Percentiles rank a stretch among this genome's conserved stretches.
Conservation (phyloP, 2,888 invertebrate genomes). For the Drosophila nigricruria region DNA sequence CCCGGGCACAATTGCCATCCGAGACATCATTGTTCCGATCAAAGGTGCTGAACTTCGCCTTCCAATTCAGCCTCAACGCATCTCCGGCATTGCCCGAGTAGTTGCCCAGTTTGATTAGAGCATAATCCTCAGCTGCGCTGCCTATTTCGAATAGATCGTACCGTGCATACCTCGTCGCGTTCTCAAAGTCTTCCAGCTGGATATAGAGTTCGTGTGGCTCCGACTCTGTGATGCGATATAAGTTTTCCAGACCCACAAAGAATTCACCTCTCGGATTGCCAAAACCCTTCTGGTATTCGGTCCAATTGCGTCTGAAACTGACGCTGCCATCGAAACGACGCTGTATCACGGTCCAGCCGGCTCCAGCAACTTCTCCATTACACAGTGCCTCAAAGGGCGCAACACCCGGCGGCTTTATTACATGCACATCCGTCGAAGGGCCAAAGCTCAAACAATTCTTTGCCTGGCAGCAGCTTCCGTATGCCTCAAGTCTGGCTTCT, state of each 20-base stretch:
- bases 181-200: slow-evolving; percentile 17
- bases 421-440: slow-evolving; percentile 1
- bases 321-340: slow-evolving; percentile 17
- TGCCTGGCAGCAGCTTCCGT: neutral
- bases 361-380: slow-evolving; percentile 11
- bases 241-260: slow-evolving; percentile 18
- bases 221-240: slow-evolving; percentile 9
- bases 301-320: slow-evolving; percentile 12
- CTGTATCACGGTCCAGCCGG: slow-evolving; percentile 30
- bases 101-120: slow-evolving; percentile 15
- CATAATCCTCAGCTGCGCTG: slow-evolving; percentile 10
- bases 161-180: slow-evolving; percentile 8
- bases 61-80: neutral
- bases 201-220: slow-evolving; percentile 27
- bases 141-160: slow-evolving; percentile 24
- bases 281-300: slow-evolving; percentile 16
- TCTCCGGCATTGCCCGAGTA: slow-evolving; percentile 30
- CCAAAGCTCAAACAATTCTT: neutral
- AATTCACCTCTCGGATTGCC: slow-evolving; percentile 4
- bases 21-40: slow-evolving; percentile 15
- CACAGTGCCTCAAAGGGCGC: neutral
- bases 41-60: slow-evolving; percentile 20
- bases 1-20: slow-evolving; percentile 7
- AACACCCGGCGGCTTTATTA: neutral
- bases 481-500: neutral